Percentiles rank a stretch among this genome's conserved stretches.
Evolutionary conservation across 2,113 vertebrate genomes (phyloP).

Genomic region (Eupsittula cactorum): DNA sequence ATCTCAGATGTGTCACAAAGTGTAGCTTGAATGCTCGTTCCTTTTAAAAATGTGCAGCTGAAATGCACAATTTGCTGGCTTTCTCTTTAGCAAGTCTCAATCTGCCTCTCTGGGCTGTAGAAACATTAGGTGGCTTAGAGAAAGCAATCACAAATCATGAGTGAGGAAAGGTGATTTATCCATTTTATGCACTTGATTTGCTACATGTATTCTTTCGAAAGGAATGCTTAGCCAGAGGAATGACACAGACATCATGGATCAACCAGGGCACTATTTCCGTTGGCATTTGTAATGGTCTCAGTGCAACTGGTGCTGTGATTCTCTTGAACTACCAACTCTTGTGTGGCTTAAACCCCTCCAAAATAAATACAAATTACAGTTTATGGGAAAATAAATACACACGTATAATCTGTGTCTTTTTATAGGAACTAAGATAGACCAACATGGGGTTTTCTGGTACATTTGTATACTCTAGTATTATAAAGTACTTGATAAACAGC

Average conservation of each 20-base stretch:
- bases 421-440: neutral
- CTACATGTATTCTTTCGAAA: neutral
- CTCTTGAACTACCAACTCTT: neutral
- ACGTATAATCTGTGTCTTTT: neutral
- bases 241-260: neutral
- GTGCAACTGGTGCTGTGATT: neutral
- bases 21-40: neutral
- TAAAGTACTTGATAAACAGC: neutral
- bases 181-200: neutral
- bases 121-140: neutral
- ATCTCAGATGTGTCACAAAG: constrained; percentile 24
- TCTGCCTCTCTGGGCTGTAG: neutral
- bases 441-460: neutral
- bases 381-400: neutral
- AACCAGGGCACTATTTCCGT: neutral
- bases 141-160: neutral
- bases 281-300: neutral
- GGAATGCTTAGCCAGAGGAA: neutral
- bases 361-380: neutral
- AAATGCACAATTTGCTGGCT: neutral
- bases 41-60: neutral
- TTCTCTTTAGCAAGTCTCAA: neutral
- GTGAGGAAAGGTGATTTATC: constrained; percentile 8
- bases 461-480: neutral
- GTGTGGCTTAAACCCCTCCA: neutral